Evolutionary conservation across 2,113 vertebrate genomes (phyloP), one percentile per base, ranked within the genome.

Genomic region (Oplegnathus fasciatus): DNA sequence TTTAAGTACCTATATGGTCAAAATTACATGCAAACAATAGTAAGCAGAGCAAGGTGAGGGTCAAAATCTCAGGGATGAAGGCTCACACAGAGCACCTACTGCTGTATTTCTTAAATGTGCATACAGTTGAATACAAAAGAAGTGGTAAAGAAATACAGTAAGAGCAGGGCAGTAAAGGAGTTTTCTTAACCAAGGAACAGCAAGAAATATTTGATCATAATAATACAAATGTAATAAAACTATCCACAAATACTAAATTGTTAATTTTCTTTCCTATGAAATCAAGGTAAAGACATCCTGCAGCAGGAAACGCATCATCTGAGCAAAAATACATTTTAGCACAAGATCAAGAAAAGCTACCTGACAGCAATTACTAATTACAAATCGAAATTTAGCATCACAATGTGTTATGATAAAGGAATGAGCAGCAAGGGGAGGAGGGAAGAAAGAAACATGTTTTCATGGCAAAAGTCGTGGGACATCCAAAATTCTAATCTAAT

Each of bases 1-100:
- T 86, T 65, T 86, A 86, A 89, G 81, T 73, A 85, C 74, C 67
- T 66, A 65, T 72, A 69, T 44, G 37, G 18, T 1, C 60, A 28
- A 89, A 87, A 86, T 13, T 44, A 72, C 71, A 67, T 57, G 73
- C 70, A 75, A 71, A 87, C 78, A 81, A 81, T 78, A 40, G 67
- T 9, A 32, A 52, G 67, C 34, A 52, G 44, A 24, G 50, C 32
- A 55, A 22, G 34, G 26, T 1, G 20, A 67, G 62, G 4, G 70
- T 42, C 26, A 28, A 62, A 73, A 28, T 10, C 48, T 77, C 9
- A 26, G 48, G n/a, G 26, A 48, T 6, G 46, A 4, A 22, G 83
- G 1, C 9, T 48, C 62, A 13, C 28, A 8, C 6, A 14, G 5
- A 71, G 20, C 17, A 75, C 1, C 37, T 32, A 13, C 57, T 64